Base-by-base conservation (phyloP, 1,140 invertebrate species). In the Cyclargus thomasi region DNA sequence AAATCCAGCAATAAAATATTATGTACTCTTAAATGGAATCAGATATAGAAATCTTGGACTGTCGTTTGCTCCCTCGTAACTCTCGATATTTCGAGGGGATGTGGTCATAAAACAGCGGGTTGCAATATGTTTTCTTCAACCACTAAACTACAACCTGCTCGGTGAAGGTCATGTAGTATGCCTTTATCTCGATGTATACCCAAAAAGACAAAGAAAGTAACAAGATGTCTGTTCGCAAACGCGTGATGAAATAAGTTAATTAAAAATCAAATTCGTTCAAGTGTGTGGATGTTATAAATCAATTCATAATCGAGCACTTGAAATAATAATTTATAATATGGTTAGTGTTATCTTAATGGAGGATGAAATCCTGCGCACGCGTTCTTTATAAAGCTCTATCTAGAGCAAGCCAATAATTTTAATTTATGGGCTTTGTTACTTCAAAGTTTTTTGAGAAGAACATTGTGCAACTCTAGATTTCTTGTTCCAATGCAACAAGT, bases 281-380 rank as follows among this genome's bases (percentile, higher is more conserved):
- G 39, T 47, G 39, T 16, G 39, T 47, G 39, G 39, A 47, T 47
- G 39, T 47, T 47, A 47, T 47, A 47, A 47, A 47, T 47, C 39
- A 47, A 47, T 47, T 47, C 39, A 47, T 47, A 47, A 47, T 47
- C 39, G 39, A 47, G 11, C 39, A 47, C 39, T 47, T 47, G 39
- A 47, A 47, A 47, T 47, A 47, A 47, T 47, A 47, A 47, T 47
- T 47, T 47, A 47, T 11, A 47, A 47, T 47, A 47, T 47, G 39
- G 39, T 47, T 47, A 47, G 39, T 47, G 39, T 47, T 47, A 47
- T 47, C 39, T 47, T 47, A 47, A 47, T 47, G 39, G 39, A 47
- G 39, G 39, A 47, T 47, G 39, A 47, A 47, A 47, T 47, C 11
- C 39, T 47, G 39, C 39, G 39, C 39, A 47, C 39, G 39, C 39